These are phyloP conservation scores for Ypsolopha sequella DNA, from an alignment of 2,888 invertebrate species.

Conservation along the genomic window DNA sequence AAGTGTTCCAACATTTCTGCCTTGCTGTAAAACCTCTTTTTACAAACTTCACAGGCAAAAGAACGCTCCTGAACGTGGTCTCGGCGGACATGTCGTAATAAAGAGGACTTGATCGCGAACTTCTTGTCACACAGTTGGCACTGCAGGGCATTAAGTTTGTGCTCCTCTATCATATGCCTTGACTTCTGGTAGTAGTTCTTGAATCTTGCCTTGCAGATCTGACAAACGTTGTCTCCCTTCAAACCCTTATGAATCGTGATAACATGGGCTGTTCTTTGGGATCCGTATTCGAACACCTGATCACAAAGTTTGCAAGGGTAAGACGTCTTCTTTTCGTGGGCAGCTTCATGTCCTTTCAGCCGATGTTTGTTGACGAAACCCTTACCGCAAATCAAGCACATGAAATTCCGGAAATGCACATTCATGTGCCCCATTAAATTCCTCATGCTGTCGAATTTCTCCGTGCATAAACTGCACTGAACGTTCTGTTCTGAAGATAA, in stretches of 20 bases:
- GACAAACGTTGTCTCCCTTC: neutral
- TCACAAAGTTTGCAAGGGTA: neutral
- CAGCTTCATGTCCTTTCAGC: neutral
- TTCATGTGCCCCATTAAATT: neutral
- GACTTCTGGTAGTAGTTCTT: neutral
- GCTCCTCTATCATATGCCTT: conserved; percentile 8
- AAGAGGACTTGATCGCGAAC: conserved; percentile 8
- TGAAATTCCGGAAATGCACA: neutral
- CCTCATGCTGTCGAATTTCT: neutral
- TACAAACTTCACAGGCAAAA: conserved; percentile 6
- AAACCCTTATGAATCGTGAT: neutral
- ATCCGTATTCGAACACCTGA: neutral
- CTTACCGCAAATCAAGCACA: neutral
- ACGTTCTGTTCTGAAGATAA: neutral
- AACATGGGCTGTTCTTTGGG: neutral
- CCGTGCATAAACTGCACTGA: neutral
- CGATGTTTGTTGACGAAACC: neutral
- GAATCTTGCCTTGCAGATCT: neutral
- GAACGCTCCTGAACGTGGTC: conserved; percentile 4
- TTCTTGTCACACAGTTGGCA: conserved; percentile 21
- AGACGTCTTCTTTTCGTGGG: neutral
- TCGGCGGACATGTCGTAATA: conserved; percentile 1
- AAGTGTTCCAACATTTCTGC: conserved; percentile 1
- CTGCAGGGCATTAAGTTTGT: conserved; percentile 14
- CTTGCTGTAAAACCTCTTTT: neutral